Evolutionary conservation across 2,888 invertebrate species (phyloP).

Genomic region (Diarsia rubi): DNA sequence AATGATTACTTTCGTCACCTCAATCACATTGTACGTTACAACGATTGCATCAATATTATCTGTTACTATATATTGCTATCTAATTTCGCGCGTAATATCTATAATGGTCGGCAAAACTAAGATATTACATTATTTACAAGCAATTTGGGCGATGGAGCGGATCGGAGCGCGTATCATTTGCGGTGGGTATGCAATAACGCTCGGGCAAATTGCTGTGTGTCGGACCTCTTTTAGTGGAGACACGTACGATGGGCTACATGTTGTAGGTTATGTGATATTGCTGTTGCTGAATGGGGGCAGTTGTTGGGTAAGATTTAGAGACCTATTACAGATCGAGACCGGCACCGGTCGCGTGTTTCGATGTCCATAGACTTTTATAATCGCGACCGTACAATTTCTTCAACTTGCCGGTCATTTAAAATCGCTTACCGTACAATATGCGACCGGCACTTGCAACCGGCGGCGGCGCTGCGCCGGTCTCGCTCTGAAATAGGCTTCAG

Average conservation of each 20-base stretch:
- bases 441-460: neutral
- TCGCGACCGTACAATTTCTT: neutral
- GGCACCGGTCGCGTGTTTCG: neutral
- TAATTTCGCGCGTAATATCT: slow-evolving; percentile 57
- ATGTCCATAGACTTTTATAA: neutral
- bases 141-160: slow-evolving; percentile 58
- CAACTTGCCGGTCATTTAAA: neutral
- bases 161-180: slow-evolving; percentile 58
- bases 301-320: slow-evolving; percentile 9
- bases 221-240: slow-evolving; percentile 31
- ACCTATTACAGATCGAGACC: neutral
- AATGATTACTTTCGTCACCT: slow-evolving; percentile 31
- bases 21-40: slow-evolving; percentile 31
- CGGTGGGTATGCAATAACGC: slow-evolving; percentile 58
- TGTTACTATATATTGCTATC: slow-evolving; percentile 55
- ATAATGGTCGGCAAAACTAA: slow-evolving; percentile 57
- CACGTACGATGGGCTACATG: slow-evolving; percentile 30
- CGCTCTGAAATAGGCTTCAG: no score
- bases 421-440: neutral
- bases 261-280: slow-evolving; percentile 4
- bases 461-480: no score
- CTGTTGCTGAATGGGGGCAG: slow-evolving; percentile 9
- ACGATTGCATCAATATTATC: slow-evolving; percentile 51
- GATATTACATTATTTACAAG: slow-evolving; percentile 61
- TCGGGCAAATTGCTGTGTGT: slow-evolving; percentile 43